Evolutionary conservation across 2,797 vertebrate species (phyloP).

Genomic region (Arnoldichthys spilopterus): DNA sequence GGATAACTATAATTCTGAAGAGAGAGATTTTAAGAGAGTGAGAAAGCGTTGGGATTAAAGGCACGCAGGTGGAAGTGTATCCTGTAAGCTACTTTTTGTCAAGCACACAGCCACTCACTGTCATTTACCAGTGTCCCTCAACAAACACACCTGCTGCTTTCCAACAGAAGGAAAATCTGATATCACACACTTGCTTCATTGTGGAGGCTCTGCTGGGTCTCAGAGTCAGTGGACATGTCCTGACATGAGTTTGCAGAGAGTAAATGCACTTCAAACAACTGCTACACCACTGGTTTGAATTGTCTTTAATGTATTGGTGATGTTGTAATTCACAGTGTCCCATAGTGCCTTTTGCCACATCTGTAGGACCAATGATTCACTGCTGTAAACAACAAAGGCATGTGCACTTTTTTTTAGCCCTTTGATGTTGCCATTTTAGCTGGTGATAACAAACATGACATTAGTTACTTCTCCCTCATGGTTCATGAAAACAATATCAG

Average conservation of each 20-base stretch:
- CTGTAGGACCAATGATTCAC: no score
- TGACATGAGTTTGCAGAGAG: constrained; percentile 22
- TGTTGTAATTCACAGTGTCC: no score
- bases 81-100: constrained; percentile 52
- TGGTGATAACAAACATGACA: no score
- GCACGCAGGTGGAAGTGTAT: constrained; percentile 38
- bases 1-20: not conserved
- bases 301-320: not conserved
- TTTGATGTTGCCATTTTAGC: no score
- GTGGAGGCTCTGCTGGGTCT: constrained; percentile 9
- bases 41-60: constrained; percentile 1
- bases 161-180: constrained; percentile 45
- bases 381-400: no score
- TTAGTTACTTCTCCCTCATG: no score
- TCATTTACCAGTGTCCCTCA: constrained; percentile 46
- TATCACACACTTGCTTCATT: constrained; percentile 17
- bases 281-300: not conserved
- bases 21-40: not conserved
- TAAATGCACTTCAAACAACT: constrained; percentile 25
- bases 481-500: no score
- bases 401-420: no score
- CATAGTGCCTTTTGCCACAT: no score
- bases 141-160: constrained; percentile 50
- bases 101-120: constrained; percentile 61
- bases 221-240: constrained; percentile 21